These are phyloP conservation scores for Drosophila longiperda DNA, from an alignment of 2,888 invertebrate species.

Conservation along the genomic window DNA sequence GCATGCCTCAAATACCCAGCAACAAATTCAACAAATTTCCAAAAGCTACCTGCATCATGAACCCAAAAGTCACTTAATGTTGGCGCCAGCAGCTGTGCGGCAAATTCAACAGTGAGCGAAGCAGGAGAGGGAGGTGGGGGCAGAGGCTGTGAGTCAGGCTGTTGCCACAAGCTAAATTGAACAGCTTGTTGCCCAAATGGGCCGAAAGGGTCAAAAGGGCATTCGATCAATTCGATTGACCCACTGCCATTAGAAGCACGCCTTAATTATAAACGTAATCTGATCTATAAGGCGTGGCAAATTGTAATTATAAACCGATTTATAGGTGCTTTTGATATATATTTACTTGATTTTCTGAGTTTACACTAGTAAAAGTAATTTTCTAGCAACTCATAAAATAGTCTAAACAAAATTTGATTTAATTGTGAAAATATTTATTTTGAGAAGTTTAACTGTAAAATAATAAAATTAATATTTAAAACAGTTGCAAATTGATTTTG, in stretches of 20 bases:
- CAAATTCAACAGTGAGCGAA: constrained; percentile 6
- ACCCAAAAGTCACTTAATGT: not conserved
- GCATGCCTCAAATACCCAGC: constrained; percentile 32
- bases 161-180: constrained; percentile 8
- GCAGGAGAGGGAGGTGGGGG: not conserved
- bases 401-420: not conserved
- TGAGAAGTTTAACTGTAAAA: too few species aligned
- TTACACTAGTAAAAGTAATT: not conserved
- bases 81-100: constrained; percentile 26
- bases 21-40: constrained; percentile 34
- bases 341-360: not conserved
- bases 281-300: constrained; percentile 15
- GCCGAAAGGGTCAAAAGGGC: not conserved
- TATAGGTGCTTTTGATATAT: not conserved
- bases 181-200: constrained; percentile 2
- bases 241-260: not conserved
- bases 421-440: not conserved
- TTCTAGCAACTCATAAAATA: not conserved
- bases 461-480: too few species aligned
- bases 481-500: too few species aligned
- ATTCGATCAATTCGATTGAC: not conserved
- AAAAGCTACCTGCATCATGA: constrained; percentile 25
- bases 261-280: constrained; percentile 14
- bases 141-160: not conserved
- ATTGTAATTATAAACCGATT: constrained; percentile 38